phyloP scores from a whole-genome alignment of 2,888 invertebrate species.

The Xanthorhoe spadicearia region DNA sequence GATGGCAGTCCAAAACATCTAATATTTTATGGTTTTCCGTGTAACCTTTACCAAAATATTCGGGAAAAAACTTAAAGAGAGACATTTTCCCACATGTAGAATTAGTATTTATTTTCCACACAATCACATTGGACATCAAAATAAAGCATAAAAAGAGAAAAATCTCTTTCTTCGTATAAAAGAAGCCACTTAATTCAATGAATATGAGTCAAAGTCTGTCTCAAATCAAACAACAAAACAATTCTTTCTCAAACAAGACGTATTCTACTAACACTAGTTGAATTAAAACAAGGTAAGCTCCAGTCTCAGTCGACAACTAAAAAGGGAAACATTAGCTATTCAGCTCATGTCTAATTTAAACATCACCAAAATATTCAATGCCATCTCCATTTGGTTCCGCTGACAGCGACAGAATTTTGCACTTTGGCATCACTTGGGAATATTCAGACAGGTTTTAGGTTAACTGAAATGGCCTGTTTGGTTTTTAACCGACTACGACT shows the following conservation, averaged over 20 bases:
- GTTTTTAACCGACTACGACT: background rate
- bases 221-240: background rate
- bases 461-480: background rate
- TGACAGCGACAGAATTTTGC: slow-evolving; percentile 6
- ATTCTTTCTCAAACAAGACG: background rate
- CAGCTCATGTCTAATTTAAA: background rate
- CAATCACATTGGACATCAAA: too few relatives aligned
- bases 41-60: background rate
- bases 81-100: too few relatives aligned
- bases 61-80: background rate
- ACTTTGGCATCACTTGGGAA: background rate
- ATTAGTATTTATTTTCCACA: too few relatives aligned
- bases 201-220: too few relatives aligned
- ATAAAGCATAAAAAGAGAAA: too few relatives aligned
- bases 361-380: background rate
- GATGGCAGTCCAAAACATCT: background rate
- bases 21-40: background rate
- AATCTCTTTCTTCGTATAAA: too few relatives aligned
- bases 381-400: background rate
- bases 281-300: background rate
- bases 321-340: background rate
- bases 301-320: background rate
- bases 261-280: background rate
- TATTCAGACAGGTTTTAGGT: background rate
- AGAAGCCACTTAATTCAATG: too few relatives aligned